Percentiles rank a stretch among this genome's conserved stretches.
Conservation (phyloP, 2,888 invertebrate species). For the Herminia tarsipennalis region DNA sequence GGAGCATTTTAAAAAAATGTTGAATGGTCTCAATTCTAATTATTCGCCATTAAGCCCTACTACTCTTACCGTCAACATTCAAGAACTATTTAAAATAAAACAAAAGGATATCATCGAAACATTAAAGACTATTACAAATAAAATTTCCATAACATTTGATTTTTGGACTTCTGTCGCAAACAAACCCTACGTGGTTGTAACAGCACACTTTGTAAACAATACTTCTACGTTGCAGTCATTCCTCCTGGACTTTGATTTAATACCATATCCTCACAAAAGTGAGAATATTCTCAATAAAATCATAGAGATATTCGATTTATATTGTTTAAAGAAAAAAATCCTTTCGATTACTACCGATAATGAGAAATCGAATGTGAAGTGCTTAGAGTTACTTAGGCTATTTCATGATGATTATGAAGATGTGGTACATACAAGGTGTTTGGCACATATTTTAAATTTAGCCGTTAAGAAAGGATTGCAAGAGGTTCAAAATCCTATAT, state of each 20-base stretch:
- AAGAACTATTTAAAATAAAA: constrained; percentile 14
- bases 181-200: constrained; percentile 19
- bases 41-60: constrained; percentile 16
- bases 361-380: too few relatives aligned
- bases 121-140: constrained; percentile 12
- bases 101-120: constrained; percentile 12
- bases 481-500: too few relatives aligned
- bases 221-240: constrained; percentile 4
- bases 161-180: constrained; percentile 19
- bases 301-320: too few relatives aligned
- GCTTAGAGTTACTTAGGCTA: too few relatives aligned
- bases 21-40: constrained; percentile 7
- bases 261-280: constrained; percentile 17
- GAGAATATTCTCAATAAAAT: too few relatives aligned
- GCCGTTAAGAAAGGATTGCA: too few relatives aligned
- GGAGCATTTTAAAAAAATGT: constrained; percentile 12
- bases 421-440: too few relatives aligned
- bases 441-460: too few relatives aligned
- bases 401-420: too few relatives aligned
- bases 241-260: constrained; percentile 15
- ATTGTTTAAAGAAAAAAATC: too few relatives aligned
- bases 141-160: constrained; percentile 17
- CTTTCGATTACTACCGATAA: too few relatives aligned
- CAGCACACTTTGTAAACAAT: constrained; percentile 15
- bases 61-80: constrained; percentile 9